Percentiles rank a stretch among this genome's conserved stretches.
Conservation (phyloP, 2,797 vertebrate genomes). For the Sebastes flavidus region DNA sequence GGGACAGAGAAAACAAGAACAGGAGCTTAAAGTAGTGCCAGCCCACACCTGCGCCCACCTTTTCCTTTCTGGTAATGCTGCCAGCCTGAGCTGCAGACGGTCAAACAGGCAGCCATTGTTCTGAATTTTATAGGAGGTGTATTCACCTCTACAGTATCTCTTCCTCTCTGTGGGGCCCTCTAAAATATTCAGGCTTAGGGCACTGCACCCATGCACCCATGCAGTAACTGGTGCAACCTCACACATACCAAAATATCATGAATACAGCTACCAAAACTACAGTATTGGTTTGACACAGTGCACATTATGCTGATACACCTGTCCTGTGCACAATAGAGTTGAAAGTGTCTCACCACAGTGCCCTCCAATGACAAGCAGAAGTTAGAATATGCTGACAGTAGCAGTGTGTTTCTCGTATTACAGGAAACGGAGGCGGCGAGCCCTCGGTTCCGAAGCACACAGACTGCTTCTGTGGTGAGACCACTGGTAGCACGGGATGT, state of each 20-base stretch:
- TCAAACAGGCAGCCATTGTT: conserved; percentile 50
- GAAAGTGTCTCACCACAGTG: conserved; percentile 28
- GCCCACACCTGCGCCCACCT: conserved; percentile 22
- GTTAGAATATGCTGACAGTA: conserved; percentile 54
- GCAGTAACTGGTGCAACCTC: neutral
- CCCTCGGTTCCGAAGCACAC: neutral
- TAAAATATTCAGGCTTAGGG: neutral
- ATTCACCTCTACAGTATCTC: conserved; percentile 2
- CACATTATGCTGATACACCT: conserved; percentile 16
- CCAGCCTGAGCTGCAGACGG: conserved; percentile 14
- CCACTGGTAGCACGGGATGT: neutral
- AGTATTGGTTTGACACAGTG: neutral
- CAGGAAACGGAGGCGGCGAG: conserved; percentile 68
- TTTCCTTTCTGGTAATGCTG: conserved; percentile 25
- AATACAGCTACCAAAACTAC: neutral
- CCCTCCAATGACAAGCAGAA: conserved; percentile 47
- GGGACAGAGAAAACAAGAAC: conserved; percentile 1
- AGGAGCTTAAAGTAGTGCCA: conserved; percentile 7
- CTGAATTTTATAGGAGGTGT: conserved; percentile 1
- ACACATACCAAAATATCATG: neutral
- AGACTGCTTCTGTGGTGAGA: conserved; percentile 21
- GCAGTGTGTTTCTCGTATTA: conserved; percentile 48
- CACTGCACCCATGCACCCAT: neutral
- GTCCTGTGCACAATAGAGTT: neutral
- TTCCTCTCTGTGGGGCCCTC: neutral